These are phyloP conservation scores for Sphaerophoria taeniata DNA, from an alignment of 2,888 invertebrate species.

Conservation along the genomic window DNA sequence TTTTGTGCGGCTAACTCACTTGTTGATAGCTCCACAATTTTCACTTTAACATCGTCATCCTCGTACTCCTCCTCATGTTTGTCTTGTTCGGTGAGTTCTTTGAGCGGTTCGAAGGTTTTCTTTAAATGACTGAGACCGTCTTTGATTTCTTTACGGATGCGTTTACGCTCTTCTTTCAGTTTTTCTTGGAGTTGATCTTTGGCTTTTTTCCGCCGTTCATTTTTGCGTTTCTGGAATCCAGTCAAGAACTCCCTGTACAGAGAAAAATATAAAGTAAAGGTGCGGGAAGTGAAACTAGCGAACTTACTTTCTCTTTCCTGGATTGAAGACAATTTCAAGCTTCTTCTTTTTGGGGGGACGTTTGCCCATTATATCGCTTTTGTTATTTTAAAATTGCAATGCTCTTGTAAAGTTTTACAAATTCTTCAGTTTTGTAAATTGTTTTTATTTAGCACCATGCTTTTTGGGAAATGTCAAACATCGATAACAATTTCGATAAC, in stretches of 20 bases:
- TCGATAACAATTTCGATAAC: not conserved
- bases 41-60: slow-evolving; percentile 90
- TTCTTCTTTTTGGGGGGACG: slow-evolving; percentile 83
- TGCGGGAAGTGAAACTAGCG: not conserved
- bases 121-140: slow-evolving; percentile 90
- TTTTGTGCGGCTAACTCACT: slow-evolving; percentile 88
- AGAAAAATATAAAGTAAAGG: not conserved
- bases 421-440: not conserved
- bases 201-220: slow-evolving; percentile 89
- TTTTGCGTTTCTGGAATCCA: slow-evolving; percentile 91
- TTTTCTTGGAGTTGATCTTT: slow-evolving; percentile 88
- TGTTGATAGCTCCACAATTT: slow-evolving; percentile 89
- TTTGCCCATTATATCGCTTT: slow-evolving; percentile 44
- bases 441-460: slow-evolving; percentile 6
- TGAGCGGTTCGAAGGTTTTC: slow-evolving; percentile 87
- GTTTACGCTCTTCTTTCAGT: slow-evolving; percentile 89
- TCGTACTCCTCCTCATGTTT: slow-evolving; percentile 86
- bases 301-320: slow-evolving; percentile 85
- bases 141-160: slow-evolving; percentile 90
- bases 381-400: not conserved
- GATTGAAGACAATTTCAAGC: slow-evolving; percentile 85
- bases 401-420: not conserved
- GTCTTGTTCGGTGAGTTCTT: slow-evolving; percentile 83
- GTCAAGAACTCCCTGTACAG: slow-evolving; percentile 88
- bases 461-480: slow-evolving; percentile 6